Conservation (phyloP, 2,113 vertebrate species). For the Pseudorectes ferrugineus region DNA sequence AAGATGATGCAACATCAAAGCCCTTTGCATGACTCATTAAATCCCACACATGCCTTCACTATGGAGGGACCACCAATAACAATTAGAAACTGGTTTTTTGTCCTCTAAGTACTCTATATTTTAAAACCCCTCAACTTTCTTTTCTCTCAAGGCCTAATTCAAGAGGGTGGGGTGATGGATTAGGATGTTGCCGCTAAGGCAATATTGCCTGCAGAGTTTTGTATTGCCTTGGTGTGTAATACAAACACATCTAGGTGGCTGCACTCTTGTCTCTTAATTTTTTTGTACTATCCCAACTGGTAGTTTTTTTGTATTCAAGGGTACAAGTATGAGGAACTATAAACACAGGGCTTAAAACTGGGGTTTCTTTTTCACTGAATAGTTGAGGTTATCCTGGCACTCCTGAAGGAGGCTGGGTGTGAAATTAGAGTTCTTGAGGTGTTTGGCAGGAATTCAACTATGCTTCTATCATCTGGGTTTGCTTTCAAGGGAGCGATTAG, state of each 20-base stretch:
- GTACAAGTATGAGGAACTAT: neutral
- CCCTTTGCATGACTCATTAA: neutral
- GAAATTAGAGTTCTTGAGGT: constrained; percentile 34
- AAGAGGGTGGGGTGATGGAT: neutral
- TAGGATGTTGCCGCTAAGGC: neutral
- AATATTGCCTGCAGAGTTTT: neutral
- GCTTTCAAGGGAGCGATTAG: constrained; percentile 51
- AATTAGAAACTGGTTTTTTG: neutral
- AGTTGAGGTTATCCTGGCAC: neutral
- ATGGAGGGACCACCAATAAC: neutral
- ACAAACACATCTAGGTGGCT: neutral
- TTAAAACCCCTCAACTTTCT: neutral
- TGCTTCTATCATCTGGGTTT: constrained; percentile 23
- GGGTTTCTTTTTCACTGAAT: neutral
- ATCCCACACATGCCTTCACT: neutral
- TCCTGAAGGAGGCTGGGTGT: constrained; percentile 5
- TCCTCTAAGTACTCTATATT: neutral
- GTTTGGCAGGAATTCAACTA: constrained; percentile 39
- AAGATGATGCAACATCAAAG: neutral
- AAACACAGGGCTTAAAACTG: neutral
- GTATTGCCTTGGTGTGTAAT: neutral
- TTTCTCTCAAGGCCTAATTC: neutral
- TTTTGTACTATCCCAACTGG: neutral
- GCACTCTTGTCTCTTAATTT: neutral
- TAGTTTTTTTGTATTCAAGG: neutral